phyloP scores from a whole-genome alignment of 37 sponge, comb jelly and placozoan genomes.

The Chondrilla cf. caribensis region DNA sequence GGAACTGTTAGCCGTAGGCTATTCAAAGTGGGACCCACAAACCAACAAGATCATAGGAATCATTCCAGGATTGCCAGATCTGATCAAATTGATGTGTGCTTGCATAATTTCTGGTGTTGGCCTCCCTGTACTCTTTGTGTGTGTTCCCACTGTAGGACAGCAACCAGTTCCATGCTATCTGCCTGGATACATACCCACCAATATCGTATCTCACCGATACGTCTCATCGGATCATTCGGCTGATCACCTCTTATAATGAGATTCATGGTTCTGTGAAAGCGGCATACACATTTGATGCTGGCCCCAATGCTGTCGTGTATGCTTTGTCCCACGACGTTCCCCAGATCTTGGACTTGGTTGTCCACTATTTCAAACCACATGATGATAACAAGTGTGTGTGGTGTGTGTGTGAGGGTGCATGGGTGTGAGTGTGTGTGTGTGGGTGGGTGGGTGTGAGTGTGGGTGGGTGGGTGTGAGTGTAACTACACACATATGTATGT shows the following conservation, averaged over 20 bases:
- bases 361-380: slow-evolving; percentile 62
- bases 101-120: too few species aligned
- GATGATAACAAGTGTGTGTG: slow-evolving; percentile 18
- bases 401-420: not conserved
- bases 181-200: slow-evolving; percentile 96
- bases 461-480: slow-evolving; percentile 12
- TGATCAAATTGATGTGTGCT: too few species aligned
- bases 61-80: too few species aligned
- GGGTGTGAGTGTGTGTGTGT: not conserved
- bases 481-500: not conserved
- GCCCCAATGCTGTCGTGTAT: slow-evolving; percentile 96
- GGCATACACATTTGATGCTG: slow-evolving; percentile 99
- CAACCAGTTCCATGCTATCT: slow-evolving; percentile 98
- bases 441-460: not conserved
- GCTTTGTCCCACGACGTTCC: slow-evolving; percentile 42
- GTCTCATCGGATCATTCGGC: slow-evolving; percentile 72
- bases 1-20: too few species aligned
- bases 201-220: slow-evolving; percentile 90
- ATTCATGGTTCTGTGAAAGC: slow-evolving; percentile 56
- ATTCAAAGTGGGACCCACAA: too few species aligned
- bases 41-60: too few species aligned
- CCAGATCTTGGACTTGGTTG: slow-evolving; percentile 53
- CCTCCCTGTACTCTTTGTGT: too few species aligned
- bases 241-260: slow-evolving; percentile 80
- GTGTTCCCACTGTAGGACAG: slow-evolving; percentile 78